These are phyloP conservation scores for Sminthopsis crassicaudata DNA, from an alignment of 2,113 vertebrate genomes.

Conservation along the genomic window DNA sequence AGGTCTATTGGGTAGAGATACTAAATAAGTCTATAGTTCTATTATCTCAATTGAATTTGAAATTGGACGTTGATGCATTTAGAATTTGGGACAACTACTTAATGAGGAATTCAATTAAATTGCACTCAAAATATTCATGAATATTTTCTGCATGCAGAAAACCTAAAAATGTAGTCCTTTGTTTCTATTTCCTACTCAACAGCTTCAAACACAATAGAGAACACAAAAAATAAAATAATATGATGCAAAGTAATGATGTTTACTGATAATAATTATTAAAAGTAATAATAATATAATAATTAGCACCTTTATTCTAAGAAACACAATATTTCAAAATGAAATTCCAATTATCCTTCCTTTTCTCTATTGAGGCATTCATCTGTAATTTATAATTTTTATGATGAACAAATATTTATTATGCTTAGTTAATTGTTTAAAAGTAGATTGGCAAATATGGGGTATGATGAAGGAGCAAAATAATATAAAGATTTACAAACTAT, in stretches of 20 bases:
- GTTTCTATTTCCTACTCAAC: constrained; percentile 10
- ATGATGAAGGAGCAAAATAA: background rate
- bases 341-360: constrained; percentile 16
- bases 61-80: background rate
- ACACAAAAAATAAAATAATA: constrained; percentile 23
- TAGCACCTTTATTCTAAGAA: constrained; percentile 13
- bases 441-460: background rate
- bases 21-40: constrained; percentile 21
- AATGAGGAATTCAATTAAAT: constrained; percentile 33
- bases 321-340: constrained; percentile 12
- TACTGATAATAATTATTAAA: constrained; percentile 6
- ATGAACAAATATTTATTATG: constrained; percentile 5
- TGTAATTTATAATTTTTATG: constrained; percentile 2
- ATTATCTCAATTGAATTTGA: constrained; percentile 27
- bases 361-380: background rate
- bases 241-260: constrained; percentile 38
- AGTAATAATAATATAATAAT: constrained; percentile 29
- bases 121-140: constrained; percentile 11
- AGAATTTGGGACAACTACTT: background rate
- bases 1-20: constrained; percentile 21
- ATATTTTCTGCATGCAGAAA: background rate
- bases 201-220: background rate
- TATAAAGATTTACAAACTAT: background rate
- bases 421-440: background rate
- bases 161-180: background rate